Percentiles rank a stretch among this genome's conserved stretches.
Conservation (phyloP, 2,888 invertebrate genomes). For the Drosophila nr. perissopoda region DNA sequence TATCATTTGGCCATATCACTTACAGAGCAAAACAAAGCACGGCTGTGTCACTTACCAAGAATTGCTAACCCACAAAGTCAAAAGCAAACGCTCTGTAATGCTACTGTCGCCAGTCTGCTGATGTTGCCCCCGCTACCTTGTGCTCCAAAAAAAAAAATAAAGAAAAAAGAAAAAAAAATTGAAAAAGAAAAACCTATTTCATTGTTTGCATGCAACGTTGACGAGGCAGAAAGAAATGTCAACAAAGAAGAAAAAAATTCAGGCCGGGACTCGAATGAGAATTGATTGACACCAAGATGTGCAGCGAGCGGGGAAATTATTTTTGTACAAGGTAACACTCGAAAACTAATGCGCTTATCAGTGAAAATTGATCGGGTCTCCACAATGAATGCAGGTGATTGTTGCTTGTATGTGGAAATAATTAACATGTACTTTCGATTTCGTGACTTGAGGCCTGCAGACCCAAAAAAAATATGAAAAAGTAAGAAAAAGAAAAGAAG, state of each 20-base stretch:
- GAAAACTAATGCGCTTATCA: slow-evolving; percentile 74
- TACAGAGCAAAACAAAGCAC: slow-evolving; percentile 26
- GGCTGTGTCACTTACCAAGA: slow-evolving; percentile 59
- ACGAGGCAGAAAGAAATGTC: slow-evolving; percentile 69
- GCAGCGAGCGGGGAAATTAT: slow-evolving; percentile 18
- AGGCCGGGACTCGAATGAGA: slow-evolving; percentile 38
- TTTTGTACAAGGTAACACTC: slow-evolving; percentile 59
- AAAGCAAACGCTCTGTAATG: slow-evolving; percentile 69
- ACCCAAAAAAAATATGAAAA: neutral
- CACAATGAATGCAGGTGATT: slow-evolving; percentile 74
- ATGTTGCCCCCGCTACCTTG: slow-evolving; percentile 1
- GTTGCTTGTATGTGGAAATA: slow-evolving; percentile 73
- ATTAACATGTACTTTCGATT: slow-evolving; percentile 81
- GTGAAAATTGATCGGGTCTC: slow-evolving; percentile 63
- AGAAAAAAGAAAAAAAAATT: neutral
- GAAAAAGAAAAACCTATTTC: slow-evolving; percentile 36
- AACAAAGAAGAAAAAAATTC: slow-evolving; percentile 46
- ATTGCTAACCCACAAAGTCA: slow-evolving; percentile 47
- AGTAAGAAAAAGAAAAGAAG: slow-evolving; percentile 41
- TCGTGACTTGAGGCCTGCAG: slow-evolving; percentile 57
- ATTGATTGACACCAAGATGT: slow-evolving; percentile 70
- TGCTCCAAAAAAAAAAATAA: slow-evolving; percentile 13
- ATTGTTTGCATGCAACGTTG: slow-evolving; percentile 75
- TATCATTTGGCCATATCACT: slow-evolving; percentile 37
- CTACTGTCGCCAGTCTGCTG: slow-evolving; percentile 67